Percentiles rank a stretch among this genome's conserved stretches.
Evolutionary conservation across 2,888 invertebrate genomes (phyloP).

Genomic region (Macrosoma leucophasiata): DNA sequence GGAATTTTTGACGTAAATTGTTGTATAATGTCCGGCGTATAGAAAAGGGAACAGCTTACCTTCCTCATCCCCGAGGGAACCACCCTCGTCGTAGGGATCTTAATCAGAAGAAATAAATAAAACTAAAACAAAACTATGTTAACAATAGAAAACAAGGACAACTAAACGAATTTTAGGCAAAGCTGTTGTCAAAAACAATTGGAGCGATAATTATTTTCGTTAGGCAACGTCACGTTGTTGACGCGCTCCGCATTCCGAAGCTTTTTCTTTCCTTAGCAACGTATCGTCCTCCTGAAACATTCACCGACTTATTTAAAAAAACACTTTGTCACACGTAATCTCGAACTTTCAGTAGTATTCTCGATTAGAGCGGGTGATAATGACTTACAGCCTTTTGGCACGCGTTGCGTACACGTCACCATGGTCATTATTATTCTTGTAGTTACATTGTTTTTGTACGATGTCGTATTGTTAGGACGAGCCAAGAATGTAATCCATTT

Average conservation of each 20-base stretch:
- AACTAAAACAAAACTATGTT: too few species aligned
- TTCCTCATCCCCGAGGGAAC: too few species aligned
- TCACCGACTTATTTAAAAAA: constrained; percentile 36
- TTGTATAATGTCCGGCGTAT: too few species aligned
- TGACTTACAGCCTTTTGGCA: constrained; percentile 33
- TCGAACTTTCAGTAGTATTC: constrained; percentile 14
- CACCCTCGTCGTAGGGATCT: too few species aligned
- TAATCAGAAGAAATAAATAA: too few species aligned
- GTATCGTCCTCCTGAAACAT: constrained; percentile 30
- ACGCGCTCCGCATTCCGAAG: constrained; percentile 38
- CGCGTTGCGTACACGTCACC: constrained; percentile 29
- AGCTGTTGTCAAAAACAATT: constrained; percentile 22
- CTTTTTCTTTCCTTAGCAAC: constrained; percentile 35
- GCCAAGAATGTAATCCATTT: constrained; percentile 59
- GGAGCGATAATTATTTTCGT: constrained; percentile 32
- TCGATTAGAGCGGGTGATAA: constrained; percentile 27
- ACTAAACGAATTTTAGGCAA: constrained; percentile 12
- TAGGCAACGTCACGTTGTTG: constrained; percentile 28
- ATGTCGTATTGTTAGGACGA: constrained; percentile 34
- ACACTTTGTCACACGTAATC: constrained; percentile 26
- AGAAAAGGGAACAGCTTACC: too few species aligned
- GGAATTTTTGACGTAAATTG: too few species aligned
- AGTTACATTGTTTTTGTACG: constrained; percentile 43
- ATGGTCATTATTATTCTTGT: constrained; percentile 31
- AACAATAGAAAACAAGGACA: too few species aligned